These are phyloP conservation scores for Strigamia transsilvanica DNA, from an alignment of 2,888 invertebrate species.

Conservation along the genomic window DNA sequence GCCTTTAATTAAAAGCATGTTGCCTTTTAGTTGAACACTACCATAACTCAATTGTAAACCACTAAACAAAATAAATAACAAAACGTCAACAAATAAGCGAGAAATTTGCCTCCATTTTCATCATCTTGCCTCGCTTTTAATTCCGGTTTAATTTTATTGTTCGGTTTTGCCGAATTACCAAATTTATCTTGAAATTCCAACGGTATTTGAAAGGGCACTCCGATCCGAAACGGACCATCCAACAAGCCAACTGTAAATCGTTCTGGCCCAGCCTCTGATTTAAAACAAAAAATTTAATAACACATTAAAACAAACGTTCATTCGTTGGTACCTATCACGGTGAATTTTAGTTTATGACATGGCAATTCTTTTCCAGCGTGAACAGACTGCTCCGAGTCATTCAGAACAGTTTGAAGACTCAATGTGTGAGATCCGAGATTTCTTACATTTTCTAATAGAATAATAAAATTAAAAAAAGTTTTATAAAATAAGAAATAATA, in stretches of 20 bases:
- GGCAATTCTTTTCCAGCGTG: constrained; percentile 62
- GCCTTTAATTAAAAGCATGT: constrained; percentile 60
- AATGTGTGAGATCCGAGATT: constrained; percentile 62
- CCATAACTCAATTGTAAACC: constrained; percentile 61
- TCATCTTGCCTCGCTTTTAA: constrained; percentile 61
- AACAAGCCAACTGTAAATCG: constrained; percentile 63
- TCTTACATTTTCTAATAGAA: constrained; percentile 61
- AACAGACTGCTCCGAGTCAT: constrained; percentile 62
- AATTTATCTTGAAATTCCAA: constrained; percentile 63
- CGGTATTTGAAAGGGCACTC: constrained; percentile 63
- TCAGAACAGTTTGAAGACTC: constrained; percentile 62
- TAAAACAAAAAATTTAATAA: neutral
- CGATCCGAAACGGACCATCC: constrained; percentile 64
- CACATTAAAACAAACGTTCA: neutral
- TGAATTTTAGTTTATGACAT: constrained; percentile 61
- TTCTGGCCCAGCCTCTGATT: constrained; percentile 62
- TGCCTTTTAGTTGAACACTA: constrained; percentile 60
- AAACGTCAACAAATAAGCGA: no score
- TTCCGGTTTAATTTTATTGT: constrained; percentile 59
- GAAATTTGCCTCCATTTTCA: neutral
- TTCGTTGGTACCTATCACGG: constrained; percentile 61
- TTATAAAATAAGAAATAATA: constrained; percentile 4
- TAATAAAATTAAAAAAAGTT: neutral
- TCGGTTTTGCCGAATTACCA: constrained; percentile 62
- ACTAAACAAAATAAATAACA: constrained; percentile 58